Base-by-base conservation (phyloP, 2,797 vertebrate species). In the Staurois parvus region DNA sequence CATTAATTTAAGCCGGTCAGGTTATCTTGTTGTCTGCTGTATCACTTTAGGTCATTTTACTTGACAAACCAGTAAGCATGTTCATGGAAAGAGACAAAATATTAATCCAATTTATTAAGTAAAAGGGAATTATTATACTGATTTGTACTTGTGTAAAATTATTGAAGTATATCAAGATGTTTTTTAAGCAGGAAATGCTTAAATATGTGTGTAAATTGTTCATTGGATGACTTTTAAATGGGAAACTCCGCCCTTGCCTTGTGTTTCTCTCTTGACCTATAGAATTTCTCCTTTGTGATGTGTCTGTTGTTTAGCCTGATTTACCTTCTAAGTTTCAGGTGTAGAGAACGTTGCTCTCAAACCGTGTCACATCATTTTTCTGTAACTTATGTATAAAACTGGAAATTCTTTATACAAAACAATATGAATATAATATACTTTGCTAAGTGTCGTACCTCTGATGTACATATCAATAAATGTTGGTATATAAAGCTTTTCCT, bases 401-500 rank as follows among this genome's bases (percentile, higher is more conserved):
- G 92, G 89, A 90, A 87, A 90, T 92, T 90, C 92, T 94, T 95
- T 94, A 89, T 92, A 90, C 92, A 91, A 90, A 92, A 86, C 80
- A 66, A 76, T 86, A 76, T 79, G 80, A 86, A 83, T 86, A 90
- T 91, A 87, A 89, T 96, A 94, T 95, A 96, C 97, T 96, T 98
- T 96, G 96, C 93, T 96, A 96, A 96, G 91, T 97, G 96, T 96
- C 96, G 95, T 97, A 97, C 95, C 95, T 96, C 95, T 95, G 95
- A 92, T 98, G 96, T 98, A 97, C 94, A 98, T 98, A 98, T 95
- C 95, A 99, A 99, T 99, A 99, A 99, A 99, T 96, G 96, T 97
- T 94, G 90, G 96, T 97, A 98, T 95, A 95, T 96, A 95, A 97
- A 96, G 96, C 95, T 95, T 89, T 45, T 42, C 75, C 86, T 28